Evolutionary conservation across 2,797 vertebrate species (phyloP).

Genomic region (Clarias laeviceps): DNA sequence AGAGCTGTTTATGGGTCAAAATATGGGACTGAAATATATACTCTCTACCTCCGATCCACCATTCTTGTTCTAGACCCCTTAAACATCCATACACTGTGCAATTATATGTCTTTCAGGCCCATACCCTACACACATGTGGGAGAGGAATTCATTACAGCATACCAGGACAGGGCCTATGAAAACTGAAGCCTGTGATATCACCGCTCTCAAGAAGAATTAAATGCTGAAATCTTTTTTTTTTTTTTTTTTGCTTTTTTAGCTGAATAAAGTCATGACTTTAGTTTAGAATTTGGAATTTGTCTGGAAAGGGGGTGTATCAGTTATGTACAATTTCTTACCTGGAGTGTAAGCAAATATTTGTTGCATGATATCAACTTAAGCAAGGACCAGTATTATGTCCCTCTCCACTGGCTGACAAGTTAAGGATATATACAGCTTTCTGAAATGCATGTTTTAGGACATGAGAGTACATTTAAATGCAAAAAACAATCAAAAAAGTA

Average conservation of each 20-base stretch:
- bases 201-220: not conserved
- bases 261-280: not conserved
- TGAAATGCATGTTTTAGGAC: not conserved
- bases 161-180: slow-evolving; percentile 2
- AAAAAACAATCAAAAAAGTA: not conserved
- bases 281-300: not conserved
- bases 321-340: not conserved
- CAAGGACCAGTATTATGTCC: not conserved
- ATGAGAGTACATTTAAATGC: not conserved
- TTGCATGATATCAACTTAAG: not conserved
- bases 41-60: not conserved
- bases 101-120: slow-evolving; percentile 40
- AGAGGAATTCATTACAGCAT: not conserved
- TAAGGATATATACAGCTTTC: not conserved
- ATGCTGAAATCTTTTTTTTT: not conserved
- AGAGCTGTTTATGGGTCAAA: slow-evolving; percentile 25
- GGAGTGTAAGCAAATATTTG: not conserved
- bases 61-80: slow-evolving; percentile 7
- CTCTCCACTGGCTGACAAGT: not conserved
- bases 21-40: slow-evolving; percentile 23
- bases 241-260: not conserved
- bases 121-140: not conserved
- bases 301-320: not conserved
- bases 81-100: slow-evolving; percentile 46
- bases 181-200: not conserved